Conservation (phyloP, 1,140 invertebrate species). For the silkworm (Bombyx mori) region DNA sequence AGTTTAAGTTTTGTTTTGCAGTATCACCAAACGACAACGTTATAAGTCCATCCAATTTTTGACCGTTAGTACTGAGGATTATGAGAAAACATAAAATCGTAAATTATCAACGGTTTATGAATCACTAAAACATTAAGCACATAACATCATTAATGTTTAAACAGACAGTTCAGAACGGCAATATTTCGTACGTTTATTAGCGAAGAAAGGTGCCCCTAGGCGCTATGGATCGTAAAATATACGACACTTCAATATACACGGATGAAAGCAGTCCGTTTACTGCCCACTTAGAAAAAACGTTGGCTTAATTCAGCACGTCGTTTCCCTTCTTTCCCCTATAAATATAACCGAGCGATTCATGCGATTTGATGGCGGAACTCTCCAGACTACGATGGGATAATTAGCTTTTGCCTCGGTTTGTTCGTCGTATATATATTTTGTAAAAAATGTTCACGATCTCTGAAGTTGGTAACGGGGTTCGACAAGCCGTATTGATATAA, state of each 20-base stretch:
- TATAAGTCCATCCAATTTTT: too few species aligned
- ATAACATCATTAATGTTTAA: conserved; percentile 50
- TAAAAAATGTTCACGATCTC: neutral
- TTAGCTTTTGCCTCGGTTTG: conserved; percentile 28
- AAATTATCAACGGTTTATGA: too few species aligned
- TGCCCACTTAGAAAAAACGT: conserved; percentile 66
- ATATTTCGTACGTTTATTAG: too few species aligned
- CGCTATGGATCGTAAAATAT: conserved; percentile 63
- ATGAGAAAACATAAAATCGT: too few species aligned
- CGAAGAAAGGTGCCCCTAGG: conserved; percentile 26
- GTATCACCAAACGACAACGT: too few species aligned
- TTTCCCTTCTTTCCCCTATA: conserved; percentile 40
- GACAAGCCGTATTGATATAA: too few species aligned
- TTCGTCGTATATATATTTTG: conserved; percentile 9
- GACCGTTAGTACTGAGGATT: too few species aligned
- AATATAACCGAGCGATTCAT: conserved; percentile 55
- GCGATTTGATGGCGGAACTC: conserved; percentile 39
- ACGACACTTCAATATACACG: conserved; percentile 63
- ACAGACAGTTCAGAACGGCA: too few species aligned
- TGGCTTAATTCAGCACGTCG: conserved; percentile 63
- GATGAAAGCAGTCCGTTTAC: conserved; percentile 53
- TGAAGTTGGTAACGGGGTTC: too few species aligned
- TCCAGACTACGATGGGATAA: conserved; percentile 28
- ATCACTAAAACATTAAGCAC: neutral
- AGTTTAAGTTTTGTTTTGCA: too few species aligned